Conservation (phyloP, 2,113 vertebrate species). For the Acrocephalus arundinaceus region DNA sequence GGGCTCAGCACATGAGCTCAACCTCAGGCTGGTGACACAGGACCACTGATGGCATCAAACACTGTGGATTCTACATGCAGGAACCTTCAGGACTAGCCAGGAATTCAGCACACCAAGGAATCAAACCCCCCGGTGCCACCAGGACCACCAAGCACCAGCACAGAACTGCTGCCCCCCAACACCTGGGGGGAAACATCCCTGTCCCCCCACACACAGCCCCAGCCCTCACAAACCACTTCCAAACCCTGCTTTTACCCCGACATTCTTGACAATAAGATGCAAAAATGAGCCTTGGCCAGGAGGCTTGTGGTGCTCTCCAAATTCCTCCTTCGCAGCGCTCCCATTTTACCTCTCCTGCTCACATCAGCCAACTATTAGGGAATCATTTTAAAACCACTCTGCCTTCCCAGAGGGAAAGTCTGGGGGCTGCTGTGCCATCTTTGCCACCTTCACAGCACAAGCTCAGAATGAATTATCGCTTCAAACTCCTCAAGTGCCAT, state of each 20-base stretch:
- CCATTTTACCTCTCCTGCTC: not conserved
- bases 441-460: not conserved
- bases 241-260: not conserved
- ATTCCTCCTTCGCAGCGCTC: not conserved
- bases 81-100: fast-evolving
- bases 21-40: not conserved
- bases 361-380: not conserved
- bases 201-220: not conserved
- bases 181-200: not conserved
- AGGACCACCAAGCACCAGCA: not conserved
- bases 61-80: not conserved
- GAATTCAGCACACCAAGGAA: not conserved
- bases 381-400: not conserved
- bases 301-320: not conserved
- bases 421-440: not conserved
- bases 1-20: not conserved
- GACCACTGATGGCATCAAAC: not conserved
- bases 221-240: not conserved
- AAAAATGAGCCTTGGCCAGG: not conserved
- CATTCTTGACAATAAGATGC: not conserved
- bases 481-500: not conserved
- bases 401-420: not conserved
- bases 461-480: fast-evolving
- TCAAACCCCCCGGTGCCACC: not conserved
- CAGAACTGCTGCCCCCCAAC: not conserved